Conservation (phyloP, 2,113 vertebrate species). For the Plecturocebus donacophilus region DNA sequence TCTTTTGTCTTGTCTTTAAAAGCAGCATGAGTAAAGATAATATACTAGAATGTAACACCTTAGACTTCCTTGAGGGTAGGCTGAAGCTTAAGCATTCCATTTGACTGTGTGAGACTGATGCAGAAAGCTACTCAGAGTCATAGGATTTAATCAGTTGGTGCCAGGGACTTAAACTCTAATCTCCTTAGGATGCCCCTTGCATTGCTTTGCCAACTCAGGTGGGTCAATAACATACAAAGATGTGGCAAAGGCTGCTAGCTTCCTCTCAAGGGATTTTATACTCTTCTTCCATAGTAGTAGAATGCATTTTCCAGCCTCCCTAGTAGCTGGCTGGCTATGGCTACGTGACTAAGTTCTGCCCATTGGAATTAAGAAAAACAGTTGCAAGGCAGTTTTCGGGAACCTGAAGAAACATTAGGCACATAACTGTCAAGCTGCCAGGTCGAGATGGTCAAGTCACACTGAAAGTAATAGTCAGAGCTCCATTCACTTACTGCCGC, state of each 20-base stretch:
- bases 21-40: background rate
- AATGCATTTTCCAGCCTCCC: background rate
- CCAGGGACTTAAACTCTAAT: background rate
- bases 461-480: background rate
- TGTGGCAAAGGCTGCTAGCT: background rate
- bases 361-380: background rate
- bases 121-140: background rate
- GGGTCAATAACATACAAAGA: background rate
- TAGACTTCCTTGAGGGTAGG: background rate
- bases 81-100: background rate
- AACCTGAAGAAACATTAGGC: background rate
- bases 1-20: slow-evolving; percentile 6
- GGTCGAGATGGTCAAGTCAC: background rate
- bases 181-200: background rate
- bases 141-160: background rate
- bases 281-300: background rate
- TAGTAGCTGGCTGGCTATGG: background rate
- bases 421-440: background rate
- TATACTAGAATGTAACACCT: background rate
- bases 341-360: background rate
- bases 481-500: background rate
- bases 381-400: background rate
- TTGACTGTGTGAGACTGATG: background rate
- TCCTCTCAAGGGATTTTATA: background rate
- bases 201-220: background rate